A percentile compares a stretch with the other conserved stretches of the same genome.
Evolutionary conservation across 2,888 invertebrate species (phyloP).

Genomic region (Andrena flavipes): DNA sequence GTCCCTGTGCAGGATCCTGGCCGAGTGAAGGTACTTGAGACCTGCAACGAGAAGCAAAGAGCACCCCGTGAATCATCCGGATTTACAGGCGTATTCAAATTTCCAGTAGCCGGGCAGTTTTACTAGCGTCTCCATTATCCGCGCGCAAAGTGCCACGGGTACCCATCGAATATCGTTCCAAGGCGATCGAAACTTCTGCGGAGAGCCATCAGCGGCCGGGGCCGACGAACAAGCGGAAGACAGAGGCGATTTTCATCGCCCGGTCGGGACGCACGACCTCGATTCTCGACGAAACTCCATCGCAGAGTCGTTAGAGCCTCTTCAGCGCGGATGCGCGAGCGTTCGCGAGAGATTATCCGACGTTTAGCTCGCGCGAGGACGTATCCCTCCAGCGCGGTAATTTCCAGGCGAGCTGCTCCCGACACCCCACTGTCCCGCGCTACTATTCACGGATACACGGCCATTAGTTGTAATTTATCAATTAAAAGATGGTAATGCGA

Average conservation of each 20-base stretch:
- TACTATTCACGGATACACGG: neutral
- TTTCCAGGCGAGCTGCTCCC: neutral
- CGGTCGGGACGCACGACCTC: conserved; percentile 30
- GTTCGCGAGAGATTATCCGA: conserved; percentile 53
- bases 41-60: conserved; percentile 87
- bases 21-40: conserved; percentile 99
- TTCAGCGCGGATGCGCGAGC: conserved; percentile 31
- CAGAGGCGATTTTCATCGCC: conserved; percentile 17
- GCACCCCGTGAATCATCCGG: neutral
- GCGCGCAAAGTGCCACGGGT: too few relatives aligned
- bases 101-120: neutral
- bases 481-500: neutral
- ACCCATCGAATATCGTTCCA: neutral
- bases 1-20: conserved; percentile 98
- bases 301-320: conserved; percentile 52
- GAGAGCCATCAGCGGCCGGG: conserved; percentile 7
- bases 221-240: neutral
- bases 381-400: neutral
- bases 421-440: neutral
- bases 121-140: too few relatives aligned
- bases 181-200: conserved; percentile 22
- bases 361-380: conserved; percentile 30
- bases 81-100: conserved; percentile 4
- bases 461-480: conserved; percentile 11
- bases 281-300: conserved; percentile 37